Evolutionary conservation across 1,140 invertebrate genomes (phyloP).

Genomic region (Camponotus floridanus): DNA sequence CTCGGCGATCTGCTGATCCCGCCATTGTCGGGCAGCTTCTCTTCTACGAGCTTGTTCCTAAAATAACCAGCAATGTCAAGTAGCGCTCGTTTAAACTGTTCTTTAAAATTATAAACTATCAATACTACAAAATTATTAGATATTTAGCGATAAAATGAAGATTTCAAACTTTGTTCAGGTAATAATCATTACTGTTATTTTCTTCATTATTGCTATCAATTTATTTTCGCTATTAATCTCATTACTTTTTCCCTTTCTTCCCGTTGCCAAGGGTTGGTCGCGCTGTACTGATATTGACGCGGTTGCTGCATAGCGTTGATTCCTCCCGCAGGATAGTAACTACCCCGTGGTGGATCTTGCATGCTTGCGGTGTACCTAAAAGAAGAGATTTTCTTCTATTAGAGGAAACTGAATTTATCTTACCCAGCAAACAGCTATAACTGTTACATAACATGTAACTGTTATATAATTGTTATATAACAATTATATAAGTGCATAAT

Average conservation of each 20-base stretch:
- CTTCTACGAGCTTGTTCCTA: slow-evolving; percentile 90
- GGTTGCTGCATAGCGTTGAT: slow-evolving; percentile 80
- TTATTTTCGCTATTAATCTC: neutral
- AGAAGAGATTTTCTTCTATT: neutral
- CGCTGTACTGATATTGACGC: slow-evolving; percentile 86
- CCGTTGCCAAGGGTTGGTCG: slow-evolving; percentile 94
- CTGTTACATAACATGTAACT: too few relatives aligned
- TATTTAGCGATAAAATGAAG: neutral
- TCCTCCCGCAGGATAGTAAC: slow-evolving; percentile 88
- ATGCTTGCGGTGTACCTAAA: slow-evolving; percentile 89
- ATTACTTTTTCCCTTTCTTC: slow-evolving; percentile 94
- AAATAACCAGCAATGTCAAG: slow-evolving; percentile 26
- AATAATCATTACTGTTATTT: slow-evolving; percentile 3
- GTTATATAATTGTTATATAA: too few relatives aligned
- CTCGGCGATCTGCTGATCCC: slow-evolving; percentile 94
- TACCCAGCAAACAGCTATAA: too few relatives aligned
- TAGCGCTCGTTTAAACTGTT: neutral
- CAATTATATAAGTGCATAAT: too few relatives aligned
- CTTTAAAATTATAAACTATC: too few relatives aligned
- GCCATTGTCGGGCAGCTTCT: slow-evolving; percentile 90
- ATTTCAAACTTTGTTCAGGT: neutral
- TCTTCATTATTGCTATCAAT: neutral
- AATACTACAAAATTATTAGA: neutral
- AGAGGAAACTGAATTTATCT: neutral
- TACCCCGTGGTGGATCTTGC: slow-evolving; percentile 91